Evolutionary conservation across 1,140 invertebrate species (phyloP).

Genomic region (Nymphalis io): DNA sequence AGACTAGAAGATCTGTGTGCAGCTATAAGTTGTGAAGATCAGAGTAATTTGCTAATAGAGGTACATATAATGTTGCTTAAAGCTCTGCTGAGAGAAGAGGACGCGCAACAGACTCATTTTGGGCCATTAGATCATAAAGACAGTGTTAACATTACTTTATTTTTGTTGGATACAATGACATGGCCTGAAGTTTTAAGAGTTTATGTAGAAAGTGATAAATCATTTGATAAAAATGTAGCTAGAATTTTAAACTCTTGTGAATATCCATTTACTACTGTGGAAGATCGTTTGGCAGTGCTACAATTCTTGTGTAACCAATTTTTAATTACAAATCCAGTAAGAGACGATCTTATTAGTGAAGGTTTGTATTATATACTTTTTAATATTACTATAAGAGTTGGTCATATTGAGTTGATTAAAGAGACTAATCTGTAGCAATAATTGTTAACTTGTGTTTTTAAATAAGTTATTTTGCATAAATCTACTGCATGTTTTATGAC

Average conservation of each 20-base stretch:
- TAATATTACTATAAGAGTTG: slow-evolving; percentile 24
- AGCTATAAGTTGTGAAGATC: slow-evolving; percentile 94
- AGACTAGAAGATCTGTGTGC: slow-evolving; percentile 98
- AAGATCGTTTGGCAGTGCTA: slow-evolving; percentile 92
- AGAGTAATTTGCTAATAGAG: slow-evolving; percentile 93
- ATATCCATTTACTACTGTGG: slow-evolving; percentile 93
- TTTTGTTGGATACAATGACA: slow-evolving; percentile 95
- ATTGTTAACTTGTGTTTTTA: no score
- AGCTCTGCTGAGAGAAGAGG: slow-evolving; percentile 95
- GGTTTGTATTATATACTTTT: slow-evolving; percentile 81
- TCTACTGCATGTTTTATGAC: no score
- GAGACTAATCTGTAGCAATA: no score
- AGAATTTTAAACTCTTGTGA: slow-evolving; percentile 87
- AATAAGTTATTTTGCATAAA: no score
- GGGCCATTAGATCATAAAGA: slow-evolving; percentile 98
- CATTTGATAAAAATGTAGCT: slow-evolving; percentile 87
- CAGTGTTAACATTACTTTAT: slow-evolving; percentile 95
- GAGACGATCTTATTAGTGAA: slow-evolving; percentile 96
- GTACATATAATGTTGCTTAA: slow-evolving; percentile 96
- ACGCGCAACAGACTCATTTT: slow-evolving; percentile 96
- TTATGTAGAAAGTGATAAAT: slow-evolving; percentile 94
- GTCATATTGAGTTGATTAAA: slow-evolving; percentile 23
- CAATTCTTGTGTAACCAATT: slow-evolving; percentile 97
- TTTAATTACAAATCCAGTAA: slow-evolving; percentile 94
- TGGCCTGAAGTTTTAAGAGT: slow-evolving; percentile 95